Percentiles rank a stretch among this genome's conserved stretches.
These are phyloP conservation scores for Columbina picui DNA, from an alignment of 2,113 vertebrate species.

Conservation along the genomic window DNA sequence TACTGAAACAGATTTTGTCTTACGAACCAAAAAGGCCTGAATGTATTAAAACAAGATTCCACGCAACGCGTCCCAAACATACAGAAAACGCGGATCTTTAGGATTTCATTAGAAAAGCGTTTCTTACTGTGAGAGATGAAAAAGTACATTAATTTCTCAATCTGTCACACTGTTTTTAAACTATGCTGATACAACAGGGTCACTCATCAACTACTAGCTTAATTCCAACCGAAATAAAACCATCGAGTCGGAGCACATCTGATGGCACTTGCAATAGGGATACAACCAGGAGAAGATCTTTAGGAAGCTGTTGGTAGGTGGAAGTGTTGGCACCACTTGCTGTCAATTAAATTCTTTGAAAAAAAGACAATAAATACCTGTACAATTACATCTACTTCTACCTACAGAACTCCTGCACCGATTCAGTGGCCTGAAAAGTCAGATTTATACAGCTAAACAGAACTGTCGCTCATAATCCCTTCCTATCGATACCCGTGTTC, in stretches of 20 bases:
- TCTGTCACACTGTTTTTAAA: not conserved
- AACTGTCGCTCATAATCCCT: not conserved
- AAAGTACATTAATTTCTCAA: not conserved
- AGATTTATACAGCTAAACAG: not conserved
- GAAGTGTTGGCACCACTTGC: not conserved
- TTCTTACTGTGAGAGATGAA: not conserved
- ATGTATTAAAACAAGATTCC: not conserved
- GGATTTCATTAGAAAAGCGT: not conserved
- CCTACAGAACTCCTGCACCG: not conserved
- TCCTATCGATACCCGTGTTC: fast-evolving
- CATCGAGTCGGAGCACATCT: fast-evolving
- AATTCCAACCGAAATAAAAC: not conserved
- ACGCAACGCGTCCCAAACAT: not conserved
- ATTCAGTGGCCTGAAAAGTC: not conserved
- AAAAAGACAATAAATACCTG: fast-evolving
- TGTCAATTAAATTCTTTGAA: not conserved
- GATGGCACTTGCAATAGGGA: not conserved
- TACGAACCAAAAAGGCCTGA: not conserved
- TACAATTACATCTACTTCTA: not conserved
- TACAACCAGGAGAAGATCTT: not conserved
- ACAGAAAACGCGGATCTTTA: not conserved
- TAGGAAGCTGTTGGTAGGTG: not conserved
- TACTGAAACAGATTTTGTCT: not conserved
- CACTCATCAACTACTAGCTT: not conserved
- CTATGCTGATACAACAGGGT: not conserved